Conservation (phyloP, 2,797 vertebrate genomes). For the Lophotriccus pileatus region DNA sequence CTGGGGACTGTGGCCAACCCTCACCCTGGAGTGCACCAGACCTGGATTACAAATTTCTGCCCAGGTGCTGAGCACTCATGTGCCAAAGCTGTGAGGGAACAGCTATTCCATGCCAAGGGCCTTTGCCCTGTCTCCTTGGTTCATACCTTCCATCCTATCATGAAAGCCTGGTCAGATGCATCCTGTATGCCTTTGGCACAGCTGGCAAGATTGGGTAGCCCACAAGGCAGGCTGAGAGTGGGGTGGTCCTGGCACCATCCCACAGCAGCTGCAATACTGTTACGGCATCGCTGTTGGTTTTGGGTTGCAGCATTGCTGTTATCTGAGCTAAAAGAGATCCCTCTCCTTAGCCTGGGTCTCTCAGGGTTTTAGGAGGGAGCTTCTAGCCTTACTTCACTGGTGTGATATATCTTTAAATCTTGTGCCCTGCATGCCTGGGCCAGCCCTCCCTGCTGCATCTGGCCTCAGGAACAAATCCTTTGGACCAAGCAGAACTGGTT, state of each 20-base stretch:
- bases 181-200: not conserved
- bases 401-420: not conserved
- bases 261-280: not conserved
- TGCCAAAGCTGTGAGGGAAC: constrained; percentile 42
- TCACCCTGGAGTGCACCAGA: not conserved
- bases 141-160: not conserved
- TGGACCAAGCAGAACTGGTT: constrained; percentile 7
- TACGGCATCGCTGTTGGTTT: not conserved
- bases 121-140: not conserved
- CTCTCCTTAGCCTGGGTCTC: not conserved
- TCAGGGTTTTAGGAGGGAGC: not conserved
- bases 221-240: not conserved
- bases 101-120: not conserved
- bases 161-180: not conserved
- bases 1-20: not conserved
- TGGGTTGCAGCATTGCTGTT: not conserved
- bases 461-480: not conserved
- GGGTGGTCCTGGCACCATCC: not conserved
- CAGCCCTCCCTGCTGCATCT: not conserved
- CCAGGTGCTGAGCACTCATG: not conserved
- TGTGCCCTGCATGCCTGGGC: not conserved
- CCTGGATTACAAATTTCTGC: not conserved
- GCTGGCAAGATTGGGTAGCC: not conserved
- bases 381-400: not conserved
- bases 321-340: not conserved